Evolutionary conservation across 2,888 invertebrate species (phyloP), one percentile per base, ranked within the genome.

Genomic region (Ganaspis brasiliensis): DNA sequence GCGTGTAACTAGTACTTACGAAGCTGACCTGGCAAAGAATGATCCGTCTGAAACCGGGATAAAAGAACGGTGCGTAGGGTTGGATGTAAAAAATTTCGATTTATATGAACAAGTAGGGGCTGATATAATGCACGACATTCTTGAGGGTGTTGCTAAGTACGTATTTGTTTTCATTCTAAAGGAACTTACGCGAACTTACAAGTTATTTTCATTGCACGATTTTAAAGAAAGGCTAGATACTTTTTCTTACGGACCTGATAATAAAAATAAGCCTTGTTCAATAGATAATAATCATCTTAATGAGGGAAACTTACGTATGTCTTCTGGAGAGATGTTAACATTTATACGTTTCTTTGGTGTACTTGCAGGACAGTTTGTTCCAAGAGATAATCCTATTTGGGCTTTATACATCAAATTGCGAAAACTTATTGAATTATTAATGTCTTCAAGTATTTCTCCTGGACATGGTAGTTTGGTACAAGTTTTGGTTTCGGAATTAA

Each of bases 1-100:
- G 0, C 49, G 77, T 10, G 74, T 16, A 1, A 16, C 12, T 52
- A n/a, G 12, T n/a, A 16, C 74, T 81, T 35, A 76, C 73, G 37
- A 81, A 73, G 40, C 21, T 40, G 49, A 77, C 56, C 1, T 75
- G 67, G 24, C 16, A 1, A 57, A 40, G 35, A 10, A 40, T n/a
- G 14, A 61, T 37, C 26, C 31, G 10, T 40, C 70, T 35, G 70
- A 37, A 70, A 70, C 71, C 0, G 49, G 71, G 1, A 71, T 49
- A 45, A 49, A 49, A 45, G 45, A 71, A 8, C 40, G 71, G 8
- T 70, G 70, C 19, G 19, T 70, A 16, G 40, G 45, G 70, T 19
- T 35, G 10, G 12, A 24, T 70, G 19, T 70, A 21, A 16, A 70
- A 21, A 37, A 37, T n/a, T 40, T 40, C 6, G 19, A 70, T 45